Base-by-base conservation (phyloP, 2,113 vertebrate species). In the Merops nubicus region DNA sequence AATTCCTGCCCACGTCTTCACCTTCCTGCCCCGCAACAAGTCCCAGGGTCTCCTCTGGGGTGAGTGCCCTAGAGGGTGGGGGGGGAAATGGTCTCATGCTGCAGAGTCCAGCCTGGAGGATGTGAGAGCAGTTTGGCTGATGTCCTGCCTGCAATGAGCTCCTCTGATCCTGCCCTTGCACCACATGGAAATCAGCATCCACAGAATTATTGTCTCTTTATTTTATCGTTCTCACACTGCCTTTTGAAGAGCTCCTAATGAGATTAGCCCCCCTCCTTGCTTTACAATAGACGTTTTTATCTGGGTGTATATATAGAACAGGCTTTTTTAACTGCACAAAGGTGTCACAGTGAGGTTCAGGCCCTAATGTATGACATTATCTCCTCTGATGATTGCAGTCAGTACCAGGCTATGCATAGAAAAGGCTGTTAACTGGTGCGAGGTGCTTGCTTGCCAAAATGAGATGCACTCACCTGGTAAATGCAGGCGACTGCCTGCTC, bases 171-270 rank as follows among this genome's bases (percentile, higher is more conserved):
- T 56, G 54, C 33, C 68, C 48, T 83, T 76, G 60, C 79, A 22
- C 63, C 3, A 12, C 42, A 12, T 7, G 48, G 70, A 91, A 90
- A 60, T 59, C 85, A 60, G 40, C 72, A 85, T 25, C 67, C 63
- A 34, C 21, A 22, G 70, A 73, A 48, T 76, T 47, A 69, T 21
- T 31, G 17, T 31, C 26, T 75, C 14, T 19, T 40, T 29, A n/a
- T 72, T 83, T 75, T 63, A 79, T 80, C 3, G 2, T 68, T 64
- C 72, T 74, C 87, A 42, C 33, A 33, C 42, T 81, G 60, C 81
- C 47, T 91, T 91, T 85, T 87, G 84, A 91, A 63, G 77, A 70
- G 73, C 33, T 33, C 81, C 22, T 50, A 75, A 93, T 89, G 81
- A 85, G 73, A 77, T 92, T 78, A 91, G 25, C 51, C n/a, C 36